Conservation (phyloP, 2,888 invertebrate genomes). For the Mechanitis mazaeus region DNA sequence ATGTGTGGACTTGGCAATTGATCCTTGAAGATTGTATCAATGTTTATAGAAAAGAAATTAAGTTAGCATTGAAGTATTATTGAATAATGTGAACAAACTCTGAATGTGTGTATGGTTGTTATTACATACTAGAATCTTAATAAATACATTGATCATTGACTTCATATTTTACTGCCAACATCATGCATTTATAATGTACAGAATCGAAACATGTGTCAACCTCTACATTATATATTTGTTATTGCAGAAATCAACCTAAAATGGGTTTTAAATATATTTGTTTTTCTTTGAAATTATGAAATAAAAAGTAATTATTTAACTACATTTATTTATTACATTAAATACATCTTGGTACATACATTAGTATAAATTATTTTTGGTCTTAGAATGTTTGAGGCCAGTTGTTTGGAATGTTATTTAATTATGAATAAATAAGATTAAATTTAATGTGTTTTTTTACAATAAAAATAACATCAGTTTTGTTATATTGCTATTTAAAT, state of each 20-base stretch:
- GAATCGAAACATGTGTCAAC: no score
- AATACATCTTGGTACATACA: not conserved
- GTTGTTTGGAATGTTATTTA: not conserved
- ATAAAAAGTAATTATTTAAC: not conserved
- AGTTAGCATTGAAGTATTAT: no score
- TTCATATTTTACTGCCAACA: no score
- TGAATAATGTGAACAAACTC: no score
- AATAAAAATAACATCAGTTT: not conserved
- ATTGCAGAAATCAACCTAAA: no score
- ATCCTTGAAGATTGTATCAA: no score
- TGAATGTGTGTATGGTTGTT: no score
- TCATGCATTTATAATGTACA: no score
- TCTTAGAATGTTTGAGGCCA: not conserved
- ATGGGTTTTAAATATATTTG: no score
- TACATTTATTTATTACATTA: slow-evolving; percentile 1
- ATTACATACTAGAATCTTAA: slow-evolving; percentile 27
- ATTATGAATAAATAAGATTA: slow-evolving; percentile 1
- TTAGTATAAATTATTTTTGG: not conserved
- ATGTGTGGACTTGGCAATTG: no score
- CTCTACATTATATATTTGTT: no score
- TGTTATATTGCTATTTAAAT: not conserved
- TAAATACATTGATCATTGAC: slow-evolving; percentile 26
- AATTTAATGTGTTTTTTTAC: not conserved
- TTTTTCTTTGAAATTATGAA: not conserved
- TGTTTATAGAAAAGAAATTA: no score